Evolutionary conservation across 2,113 vertebrate species (phyloP).

Genomic region (Vireo altiloquus): DNA sequence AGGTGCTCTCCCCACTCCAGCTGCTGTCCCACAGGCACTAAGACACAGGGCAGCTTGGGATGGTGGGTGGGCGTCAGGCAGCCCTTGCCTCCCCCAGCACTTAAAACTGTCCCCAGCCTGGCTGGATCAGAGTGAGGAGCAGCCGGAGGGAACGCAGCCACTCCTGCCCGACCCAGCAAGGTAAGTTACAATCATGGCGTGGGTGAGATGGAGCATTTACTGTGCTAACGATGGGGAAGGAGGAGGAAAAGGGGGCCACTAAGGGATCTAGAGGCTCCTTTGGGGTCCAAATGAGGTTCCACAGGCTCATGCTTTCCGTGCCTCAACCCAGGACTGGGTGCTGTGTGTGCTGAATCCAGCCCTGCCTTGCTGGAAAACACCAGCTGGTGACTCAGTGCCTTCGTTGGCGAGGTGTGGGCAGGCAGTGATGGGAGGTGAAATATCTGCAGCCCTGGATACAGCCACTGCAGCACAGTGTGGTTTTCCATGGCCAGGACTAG

Average conservation of each 20-base stretch:
- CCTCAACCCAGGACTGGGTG: background rate
- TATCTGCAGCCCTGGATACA: slow-evolving; percentile 3
- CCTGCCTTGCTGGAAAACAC: background rate
- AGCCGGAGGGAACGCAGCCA: fast-evolving
- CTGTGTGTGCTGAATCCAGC: background rate
- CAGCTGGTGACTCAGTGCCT: slow-evolving; percentile 18
- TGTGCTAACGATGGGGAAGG: fast-evolving
- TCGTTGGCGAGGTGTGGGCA: slow-evolving; percentile 14
- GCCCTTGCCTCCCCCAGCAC: background rate
- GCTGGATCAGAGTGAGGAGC: background rate
- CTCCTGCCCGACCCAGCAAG: background rate
- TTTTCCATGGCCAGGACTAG: background rate
- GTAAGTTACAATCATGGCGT: background rate
- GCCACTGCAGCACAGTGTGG: background rate
- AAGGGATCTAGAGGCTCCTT: background rate
- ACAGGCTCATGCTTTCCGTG: fast-evolving
- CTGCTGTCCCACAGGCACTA: background rate
- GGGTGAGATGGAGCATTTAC: background rate
- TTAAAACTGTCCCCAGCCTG: background rate
- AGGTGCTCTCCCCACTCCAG: slow-evolving; percentile 5
- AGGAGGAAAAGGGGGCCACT: no score
- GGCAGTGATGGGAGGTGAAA: slow-evolving; percentile 29
- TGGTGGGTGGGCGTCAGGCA: background rate
- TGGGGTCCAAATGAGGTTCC: background rate
- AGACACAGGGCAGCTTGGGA: background rate